Conservation (phyloP, 64 coral and sea anemone species). For the Dendrophyllia cribrosa region DNA sequence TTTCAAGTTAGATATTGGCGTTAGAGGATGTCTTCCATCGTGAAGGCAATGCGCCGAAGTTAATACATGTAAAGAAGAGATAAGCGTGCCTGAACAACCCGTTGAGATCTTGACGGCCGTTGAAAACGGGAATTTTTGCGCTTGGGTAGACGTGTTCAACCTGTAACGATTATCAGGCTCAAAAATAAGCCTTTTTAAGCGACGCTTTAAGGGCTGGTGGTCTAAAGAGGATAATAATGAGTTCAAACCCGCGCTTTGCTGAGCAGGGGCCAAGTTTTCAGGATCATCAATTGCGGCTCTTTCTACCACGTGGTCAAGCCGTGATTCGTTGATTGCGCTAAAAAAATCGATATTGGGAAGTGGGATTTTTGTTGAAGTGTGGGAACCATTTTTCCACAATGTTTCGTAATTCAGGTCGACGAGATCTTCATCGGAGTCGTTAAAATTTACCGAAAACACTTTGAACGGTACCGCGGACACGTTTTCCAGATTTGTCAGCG, state of each 20-base stretch:
- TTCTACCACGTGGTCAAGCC: slow-evolving; percentile 1
- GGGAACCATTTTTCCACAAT: slow-evolving; percentile 17
- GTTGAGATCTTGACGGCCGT: slow-evolving; percentile 81
- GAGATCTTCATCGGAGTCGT: slow-evolving; percentile 8
- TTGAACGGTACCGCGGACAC: background rate
- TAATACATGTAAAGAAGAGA: slow-evolving; percentile 70
- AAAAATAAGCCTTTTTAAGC: slow-evolving; percentile 65
- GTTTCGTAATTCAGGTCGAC: slow-evolving; percentile 21
- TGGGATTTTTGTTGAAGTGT: background rate
- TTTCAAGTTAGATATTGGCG: slow-evolving; percentile 21
- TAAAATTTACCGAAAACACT: background rate
- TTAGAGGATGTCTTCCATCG: slow-evolving; percentile 54
- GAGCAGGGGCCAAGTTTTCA: background rate
- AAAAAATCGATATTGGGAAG: background rate
- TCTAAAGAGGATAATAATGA: background rate
- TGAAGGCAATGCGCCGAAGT: slow-evolving; percentile 89
- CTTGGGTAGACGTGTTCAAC: slow-evolving; percentile 18
- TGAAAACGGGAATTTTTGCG: slow-evolving; percentile 88
- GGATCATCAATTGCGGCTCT: background rate
- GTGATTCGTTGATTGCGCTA: background rate
- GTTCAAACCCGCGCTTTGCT: background rate
- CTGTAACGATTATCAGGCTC: slow-evolving; percentile 43
- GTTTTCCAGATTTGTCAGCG: background rate
- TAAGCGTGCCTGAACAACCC: slow-evolving; percentile 76
- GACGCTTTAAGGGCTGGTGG: background rate